phyloP scores from a whole-genome alignment of 2,888 invertebrate species.

The Melieria picta region DNA sequence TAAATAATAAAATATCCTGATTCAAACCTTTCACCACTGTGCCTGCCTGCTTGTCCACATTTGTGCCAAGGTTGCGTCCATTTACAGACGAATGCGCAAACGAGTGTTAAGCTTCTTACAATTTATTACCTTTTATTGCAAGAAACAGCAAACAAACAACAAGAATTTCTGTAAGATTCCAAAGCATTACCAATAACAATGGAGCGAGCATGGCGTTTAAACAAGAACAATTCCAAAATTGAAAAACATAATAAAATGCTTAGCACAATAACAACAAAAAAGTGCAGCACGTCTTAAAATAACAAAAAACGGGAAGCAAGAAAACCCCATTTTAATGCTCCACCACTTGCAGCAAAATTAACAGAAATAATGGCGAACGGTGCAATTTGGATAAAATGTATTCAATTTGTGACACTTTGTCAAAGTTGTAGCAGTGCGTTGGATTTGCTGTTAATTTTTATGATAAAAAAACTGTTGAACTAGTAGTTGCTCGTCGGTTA shows the following conservation, averaged over 20 bases:
- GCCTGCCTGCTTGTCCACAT: background rate
- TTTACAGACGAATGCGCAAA: slow-evolving; percentile 54
- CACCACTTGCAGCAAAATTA: too few species aligned
- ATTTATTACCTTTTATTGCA: slow-evolving; percentile 53
- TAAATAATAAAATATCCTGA: too few species aligned
- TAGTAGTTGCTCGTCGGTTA: too few species aligned
- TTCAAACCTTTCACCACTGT: too few species aligned
- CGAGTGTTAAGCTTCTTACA: slow-evolving; percentile 59
- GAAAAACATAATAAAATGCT: slow-evolving; percentile 28
- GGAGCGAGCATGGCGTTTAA: background rate
- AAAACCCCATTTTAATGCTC: background rate
- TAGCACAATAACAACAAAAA: background rate
- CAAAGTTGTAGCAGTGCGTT: too few species aligned
- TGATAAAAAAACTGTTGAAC: too few species aligned
- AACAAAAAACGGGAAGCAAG: background rate
- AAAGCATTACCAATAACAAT: slow-evolving; percentile 1
- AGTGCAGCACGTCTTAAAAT: background rate
- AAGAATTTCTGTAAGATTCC: background rate
- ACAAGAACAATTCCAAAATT: slow-evolving; percentile 12
- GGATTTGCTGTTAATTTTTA: too few species aligned
- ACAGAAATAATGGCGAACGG: too few species aligned
- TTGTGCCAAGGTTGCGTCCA: slow-evolving; percentile 41
- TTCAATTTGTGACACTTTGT: too few species aligned
- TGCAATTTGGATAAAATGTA: too few species aligned
- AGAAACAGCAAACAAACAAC: slow-evolving; percentile 2